These are phyloP conservation scores for Hymenopus coronatus DNA, from an alignment of 2,888 invertebrate species.

Conservation along the genomic window DNA sequence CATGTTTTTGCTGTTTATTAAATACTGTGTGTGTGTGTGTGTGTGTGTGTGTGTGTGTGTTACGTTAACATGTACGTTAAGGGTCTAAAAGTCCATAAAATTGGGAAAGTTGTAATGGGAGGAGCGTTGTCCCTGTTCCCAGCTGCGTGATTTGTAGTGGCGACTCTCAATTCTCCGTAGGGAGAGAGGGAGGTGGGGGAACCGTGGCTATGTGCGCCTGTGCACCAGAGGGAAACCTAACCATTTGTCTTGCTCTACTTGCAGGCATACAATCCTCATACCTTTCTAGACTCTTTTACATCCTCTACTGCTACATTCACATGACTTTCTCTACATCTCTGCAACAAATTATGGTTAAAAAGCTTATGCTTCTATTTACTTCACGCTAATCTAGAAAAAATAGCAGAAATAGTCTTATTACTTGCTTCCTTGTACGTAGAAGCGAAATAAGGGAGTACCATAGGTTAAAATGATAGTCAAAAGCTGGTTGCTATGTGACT, in stretches of 20 bases:
- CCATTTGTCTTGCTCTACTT: slow-evolving; percentile 22
- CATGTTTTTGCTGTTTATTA: no score
- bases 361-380: no score
- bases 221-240: not conserved
- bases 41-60: not conserved
- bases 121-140: not conserved
- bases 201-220: not conserved
- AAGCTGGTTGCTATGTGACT: no score
- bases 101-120: slow-evolving; percentile 1
- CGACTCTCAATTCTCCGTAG: not conserved
- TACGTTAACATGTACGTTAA: not conserved
- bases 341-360: no score
- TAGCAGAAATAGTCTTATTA: no score
- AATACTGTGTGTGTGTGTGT: not conserved
- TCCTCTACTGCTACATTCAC: not conserved
- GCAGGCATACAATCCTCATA: not conserved
- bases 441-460: no score
- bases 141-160: slow-evolving; percentile 13
- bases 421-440: no score
- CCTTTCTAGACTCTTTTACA: not conserved
- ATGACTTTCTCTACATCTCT: no score
- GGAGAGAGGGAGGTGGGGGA: not conserved
- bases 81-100: not conserved
- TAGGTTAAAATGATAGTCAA: no score
- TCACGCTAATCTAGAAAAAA: no score